These are phyloP conservation scores for Salminus brasiliensis DNA, from an alignment of 2,113 vertebrate species.

Conservation along the genomic window DNA sequence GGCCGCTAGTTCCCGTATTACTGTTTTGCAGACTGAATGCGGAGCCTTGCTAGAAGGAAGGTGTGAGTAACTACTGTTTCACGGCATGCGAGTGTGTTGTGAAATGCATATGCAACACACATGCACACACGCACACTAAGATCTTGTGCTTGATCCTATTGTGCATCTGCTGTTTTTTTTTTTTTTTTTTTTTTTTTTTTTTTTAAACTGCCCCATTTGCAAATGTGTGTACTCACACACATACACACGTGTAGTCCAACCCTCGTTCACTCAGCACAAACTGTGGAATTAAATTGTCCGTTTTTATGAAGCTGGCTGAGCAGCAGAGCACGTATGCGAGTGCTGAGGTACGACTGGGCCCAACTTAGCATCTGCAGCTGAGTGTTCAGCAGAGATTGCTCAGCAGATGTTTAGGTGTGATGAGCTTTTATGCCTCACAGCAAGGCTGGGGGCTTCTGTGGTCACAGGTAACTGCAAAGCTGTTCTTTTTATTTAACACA, in stretches of 20 bases:
- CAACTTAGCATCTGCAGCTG: not conserved
- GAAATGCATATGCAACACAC: too few species aligned
- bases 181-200: conserved; percentile 26
- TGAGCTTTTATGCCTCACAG: not conserved
- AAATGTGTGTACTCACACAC: conserved; percentile 13
- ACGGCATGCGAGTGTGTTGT: not conserved
- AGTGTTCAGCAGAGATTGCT: not conserved
- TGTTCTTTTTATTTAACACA: not conserved
- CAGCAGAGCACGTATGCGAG: not conserved
- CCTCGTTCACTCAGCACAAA: not conserved
- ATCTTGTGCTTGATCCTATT: not conserved
- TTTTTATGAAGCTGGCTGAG: not conserved
- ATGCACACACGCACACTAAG: not conserved
- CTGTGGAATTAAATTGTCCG: not conserved
- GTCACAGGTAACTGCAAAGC: not conserved
- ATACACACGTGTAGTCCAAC: not conserved
- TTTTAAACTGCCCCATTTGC: conserved; percentile 36
- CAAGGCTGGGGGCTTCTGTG: not conserved
- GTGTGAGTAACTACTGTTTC: too few species aligned
- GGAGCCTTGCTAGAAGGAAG: too few species aligned
- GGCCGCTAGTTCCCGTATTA: too few species aligned
- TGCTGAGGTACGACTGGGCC: not conserved
- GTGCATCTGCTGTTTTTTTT: not conserved
- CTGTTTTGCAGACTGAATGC: too few species aligned
- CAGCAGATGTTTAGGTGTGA: not conserved